Conservation (phyloP, 1,140 invertebrate species). For the Geopemphigus sp. region DNA sequence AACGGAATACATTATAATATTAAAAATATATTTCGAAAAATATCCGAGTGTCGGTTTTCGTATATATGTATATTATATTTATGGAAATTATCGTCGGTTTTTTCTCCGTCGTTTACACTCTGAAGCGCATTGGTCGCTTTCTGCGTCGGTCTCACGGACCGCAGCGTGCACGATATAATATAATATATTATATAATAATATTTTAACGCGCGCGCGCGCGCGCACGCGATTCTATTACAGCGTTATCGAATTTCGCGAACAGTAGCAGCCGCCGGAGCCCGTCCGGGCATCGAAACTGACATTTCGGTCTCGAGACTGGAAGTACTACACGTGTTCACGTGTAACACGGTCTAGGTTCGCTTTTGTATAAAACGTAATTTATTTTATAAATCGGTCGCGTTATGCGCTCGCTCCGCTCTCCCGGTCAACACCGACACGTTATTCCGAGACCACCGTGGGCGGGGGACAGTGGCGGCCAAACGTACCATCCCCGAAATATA, state of each 20-base stretch:
- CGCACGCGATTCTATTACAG: background rate
- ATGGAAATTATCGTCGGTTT: no score
- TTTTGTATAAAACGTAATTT: no score
- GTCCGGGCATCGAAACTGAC: background rate
- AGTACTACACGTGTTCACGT: slow-evolving; percentile 7
- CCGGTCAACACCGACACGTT: no score
- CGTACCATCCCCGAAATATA: no score
- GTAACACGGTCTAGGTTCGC: background rate
- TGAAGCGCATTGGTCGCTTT: background rate
- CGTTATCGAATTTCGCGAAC: slow-evolving; percentile 27
- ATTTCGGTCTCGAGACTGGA: background rate
- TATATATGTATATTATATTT: no score
- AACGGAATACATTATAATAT: background rate
- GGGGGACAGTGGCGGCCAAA: no score
- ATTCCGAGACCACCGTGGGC: no score
- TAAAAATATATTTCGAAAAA: background rate
- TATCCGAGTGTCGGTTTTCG: background rate
- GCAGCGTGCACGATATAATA: background rate
- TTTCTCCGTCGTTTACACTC: background rate
- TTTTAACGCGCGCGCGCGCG: no score
- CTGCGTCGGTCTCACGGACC: no score
- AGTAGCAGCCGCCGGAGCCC: slow-evolving; percentile 7
- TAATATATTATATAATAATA: background rate
- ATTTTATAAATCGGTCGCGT: no score
- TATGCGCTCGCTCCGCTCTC: no score